Base-by-base conservation (phyloP, 35 echinoderm and acorn worm genomes). In the Lytechinus variegatus region DNA sequence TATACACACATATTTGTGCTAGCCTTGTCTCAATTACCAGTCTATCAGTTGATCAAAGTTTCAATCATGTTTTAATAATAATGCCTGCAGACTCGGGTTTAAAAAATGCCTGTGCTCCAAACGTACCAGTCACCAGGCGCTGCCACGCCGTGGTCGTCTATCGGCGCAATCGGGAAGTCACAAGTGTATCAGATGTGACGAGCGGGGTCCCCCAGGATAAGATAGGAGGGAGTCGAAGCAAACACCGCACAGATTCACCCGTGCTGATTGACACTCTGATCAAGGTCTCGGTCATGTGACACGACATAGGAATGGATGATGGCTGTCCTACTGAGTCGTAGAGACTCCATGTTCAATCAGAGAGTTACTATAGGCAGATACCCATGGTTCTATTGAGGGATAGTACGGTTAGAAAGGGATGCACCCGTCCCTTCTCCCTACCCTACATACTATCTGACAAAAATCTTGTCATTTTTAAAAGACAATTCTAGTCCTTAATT, bases 101-200 rank as follows among this genome's bases (percentile, higher is more conserved):
- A 44, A 44, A 79, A 79, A 79, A 58, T 16, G 19, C 66, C n/a
- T 16, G 13, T 79, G n/a, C 66, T 79, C 66, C 19, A 79, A 79
- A 19, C n/a, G 19, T 79, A 79, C 16, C 19, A 9, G 13, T 58
- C 9, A 58, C 33, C 33, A 44, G 33, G 33, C 33, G 0, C 33
- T 60, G 7, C 1, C 66, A 16, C n/a, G 66, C 8, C 66, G 66
- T 79, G 66, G 66, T 79, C 66, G 66, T 79, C 66, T 24, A 79
- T 79, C 66, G 66, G 66, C 66, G 66, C 66, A 24, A 79, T 79
- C 66, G 66, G 66, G 66, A 79, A 79, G 66, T 79, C 66, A 79
- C 66, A 79, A 79, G 66, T 79, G 66, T 79, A 79, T 79, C 66
- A 79, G 66, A 79, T 79, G 66, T 79, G 66, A 79, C 66, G 66